A percentile compares a stretch with the other conserved stretches of the same genome.
Evolutionary conservation across 2,888 invertebrate genomes (phyloP).

Genomic region (Tigriopus californicus): DNA sequence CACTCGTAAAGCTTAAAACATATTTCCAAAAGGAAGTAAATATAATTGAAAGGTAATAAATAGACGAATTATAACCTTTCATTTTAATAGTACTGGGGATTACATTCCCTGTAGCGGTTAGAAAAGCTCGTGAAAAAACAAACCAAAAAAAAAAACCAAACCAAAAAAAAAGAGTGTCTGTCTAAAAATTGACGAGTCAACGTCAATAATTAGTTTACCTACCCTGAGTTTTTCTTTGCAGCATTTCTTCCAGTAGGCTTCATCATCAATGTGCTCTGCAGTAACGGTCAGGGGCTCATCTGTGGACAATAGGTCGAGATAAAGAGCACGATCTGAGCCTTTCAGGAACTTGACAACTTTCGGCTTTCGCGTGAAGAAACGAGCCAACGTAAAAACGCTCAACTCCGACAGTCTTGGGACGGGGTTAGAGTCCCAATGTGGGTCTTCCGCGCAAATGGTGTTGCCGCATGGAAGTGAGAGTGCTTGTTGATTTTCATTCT

Average conservation of each 20-base stretch:
- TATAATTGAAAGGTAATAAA: too few species aligned
- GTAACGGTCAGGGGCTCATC: conserved; percentile 2
- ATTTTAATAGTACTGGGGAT: too few species aligned
- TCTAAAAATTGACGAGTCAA: too few species aligned
- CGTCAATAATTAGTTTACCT: too few species aligned
- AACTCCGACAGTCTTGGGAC: background rate
- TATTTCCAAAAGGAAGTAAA: too few species aligned
- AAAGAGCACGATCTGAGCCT: conserved; percentile 1
- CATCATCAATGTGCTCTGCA: conserved; percentile 7
- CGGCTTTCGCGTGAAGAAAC: conserved; percentile 5
- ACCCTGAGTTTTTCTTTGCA: conserved; percentile 2
- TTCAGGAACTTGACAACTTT: background rate
- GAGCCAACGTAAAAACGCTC: background rate
- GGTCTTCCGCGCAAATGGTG: conserved; percentile 4
- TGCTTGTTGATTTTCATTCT: background rate
- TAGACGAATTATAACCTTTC: too few species aligned
- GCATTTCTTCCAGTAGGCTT: conserved; percentile 7
- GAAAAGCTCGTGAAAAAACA: too few species aligned
- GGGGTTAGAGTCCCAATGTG: background rate
- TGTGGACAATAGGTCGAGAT: background rate
- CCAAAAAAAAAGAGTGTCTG: too few species aligned
- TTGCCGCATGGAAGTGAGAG: background rate
- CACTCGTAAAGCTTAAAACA: too few species aligned
- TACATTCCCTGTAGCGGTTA: too few species aligned
- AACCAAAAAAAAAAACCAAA: too few species aligned